phyloP scores from a whole-genome alignment of 2,888 invertebrate genomes.

The Drosophila percnosoma region DNA sequence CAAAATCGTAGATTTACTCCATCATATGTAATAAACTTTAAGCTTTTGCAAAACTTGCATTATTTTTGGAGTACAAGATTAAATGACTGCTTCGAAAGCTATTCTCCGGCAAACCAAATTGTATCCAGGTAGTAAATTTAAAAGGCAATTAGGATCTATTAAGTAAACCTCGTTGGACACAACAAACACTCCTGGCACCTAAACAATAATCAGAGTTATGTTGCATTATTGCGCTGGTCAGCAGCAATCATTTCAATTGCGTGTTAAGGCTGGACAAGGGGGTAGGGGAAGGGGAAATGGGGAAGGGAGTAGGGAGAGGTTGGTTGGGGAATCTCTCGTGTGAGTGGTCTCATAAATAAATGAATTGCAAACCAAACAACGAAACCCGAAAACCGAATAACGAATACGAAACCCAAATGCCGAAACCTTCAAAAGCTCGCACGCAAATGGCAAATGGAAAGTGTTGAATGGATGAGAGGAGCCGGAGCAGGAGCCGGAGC shows the following conservation, averaged over 20 bases:
- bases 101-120: background rate
- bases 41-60: background rate
- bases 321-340: slow-evolving; percentile 2
- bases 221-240: slow-evolving; percentile 27
- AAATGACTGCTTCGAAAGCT: background rate
- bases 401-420: slow-evolving; percentile 18
- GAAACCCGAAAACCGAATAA: slow-evolving; percentile 13
- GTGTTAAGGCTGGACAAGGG: background rate
- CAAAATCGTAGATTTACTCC: background rate
- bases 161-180: background rate
- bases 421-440: slow-evolving; percentile 47
- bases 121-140: background rate
- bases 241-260: slow-evolving; percentile 4
- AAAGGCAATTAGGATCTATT: slow-evolving; percentile 20
- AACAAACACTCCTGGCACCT: background rate
- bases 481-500: too few species aligned
- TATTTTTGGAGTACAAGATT: background rate
- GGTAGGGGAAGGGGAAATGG: background rate
- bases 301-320: background rate
- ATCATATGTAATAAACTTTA: background rate
- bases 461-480: background rate
- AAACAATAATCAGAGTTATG: background rate
- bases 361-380: slow-evolving; percentile 31
- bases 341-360: slow-evolving; percentile 50
- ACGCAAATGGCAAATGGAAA: slow-evolving; percentile 47